Evolutionary conservation across 2,113 vertebrate species (phyloP).

Genomic region (Cynoglossus semilaevis): DNA sequence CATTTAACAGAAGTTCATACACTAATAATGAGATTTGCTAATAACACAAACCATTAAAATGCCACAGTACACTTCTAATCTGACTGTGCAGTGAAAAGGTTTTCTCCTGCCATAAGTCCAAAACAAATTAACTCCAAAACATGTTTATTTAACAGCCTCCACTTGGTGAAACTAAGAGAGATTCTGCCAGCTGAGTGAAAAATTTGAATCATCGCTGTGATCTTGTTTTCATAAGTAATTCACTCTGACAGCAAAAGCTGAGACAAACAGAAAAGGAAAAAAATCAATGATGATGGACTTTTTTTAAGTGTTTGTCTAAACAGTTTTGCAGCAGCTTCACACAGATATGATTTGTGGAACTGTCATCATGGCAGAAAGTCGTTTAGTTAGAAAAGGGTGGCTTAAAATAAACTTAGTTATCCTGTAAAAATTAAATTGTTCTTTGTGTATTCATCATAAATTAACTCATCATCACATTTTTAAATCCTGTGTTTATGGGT

Average conservation of each 20-base stretch:
- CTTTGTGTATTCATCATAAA: too few relatives aligned
- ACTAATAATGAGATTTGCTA: not conserved
- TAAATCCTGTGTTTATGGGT: too few relatives aligned
- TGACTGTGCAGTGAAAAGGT: not conserved
- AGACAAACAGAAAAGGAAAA: not conserved
- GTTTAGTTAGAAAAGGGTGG: too few relatives aligned
- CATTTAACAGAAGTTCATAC: not conserved
- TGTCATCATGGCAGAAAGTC: too few relatives aligned
- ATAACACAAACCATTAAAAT: too few relatives aligned
- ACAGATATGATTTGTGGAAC: too few relatives aligned
- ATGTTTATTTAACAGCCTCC: not conserved
- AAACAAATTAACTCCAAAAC: slow-evolving; percentile 7
- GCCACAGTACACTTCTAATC: not conserved
- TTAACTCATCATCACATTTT: too few relatives aligned
- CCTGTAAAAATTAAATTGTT: too few relatives aligned
- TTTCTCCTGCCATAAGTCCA: not conserved
- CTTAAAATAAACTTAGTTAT: too few relatives aligned
- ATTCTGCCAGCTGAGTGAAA: not conserved
- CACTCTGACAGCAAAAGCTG: not conserved
- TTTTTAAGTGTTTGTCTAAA: not conserved
- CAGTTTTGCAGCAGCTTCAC: too few relatives aligned
- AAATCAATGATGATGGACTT: not conserved
- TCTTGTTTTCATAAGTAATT: slow-evolving; percentile 15
- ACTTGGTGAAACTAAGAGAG: not conserved
- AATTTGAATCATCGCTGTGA: slow-evolving; percentile 2